Base-by-base conservation (phyloP, 1,140 invertebrate species). In the Psilanteris sp. region DNA sequence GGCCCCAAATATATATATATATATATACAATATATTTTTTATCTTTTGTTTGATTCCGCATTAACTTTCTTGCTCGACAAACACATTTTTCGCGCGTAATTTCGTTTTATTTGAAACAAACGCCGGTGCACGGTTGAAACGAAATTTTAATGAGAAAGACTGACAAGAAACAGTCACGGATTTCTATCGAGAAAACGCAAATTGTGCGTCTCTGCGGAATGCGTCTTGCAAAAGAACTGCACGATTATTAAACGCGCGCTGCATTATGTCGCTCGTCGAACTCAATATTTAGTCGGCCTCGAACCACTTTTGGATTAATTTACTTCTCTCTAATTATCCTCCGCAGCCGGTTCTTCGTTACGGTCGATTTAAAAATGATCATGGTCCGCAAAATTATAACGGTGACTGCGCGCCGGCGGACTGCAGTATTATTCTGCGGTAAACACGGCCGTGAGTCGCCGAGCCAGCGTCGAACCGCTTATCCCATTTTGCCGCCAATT, bases 301-400 rank as follows among this genome's bases (percentile, higher is more conserved):
- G 50, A 68, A 48, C 50, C 64, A 57, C 50, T 68, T 70, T 34
- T 52, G 52, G 52, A 70, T 70, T 59, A 59, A 59, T 70, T 46
- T 44, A 43, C 64, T 59, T 59, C 52, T 57, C 52, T 68, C 52
- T 57, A 57, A 68, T 68, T 57, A 68, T 59, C 52, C 43, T 26
- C 37, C 50, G 64, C 64, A 57, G 64, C 64, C 50, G 43, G 64
- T 68, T 68, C 41, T 68, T 55, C 50, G 50, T 57, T 55, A 66
- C 36, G 39, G 46, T 44, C 37, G 61, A 54, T 46, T 55, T 57
- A 68, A 55, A 68, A 68, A 68, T 43, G 44, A 68, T 43, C 52
- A 43, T 31, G 48, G 29, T 67, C 62, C 36, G 62, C 39, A 29
- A 59, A 68, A 68, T 68, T 57, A 57, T 50, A 68, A 66, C 61